These are phyloP conservation scores for Sphaerophoria taeniata DNA, from an alignment of 2,888 invertebrate species.

Conservation along the genomic window DNA sequence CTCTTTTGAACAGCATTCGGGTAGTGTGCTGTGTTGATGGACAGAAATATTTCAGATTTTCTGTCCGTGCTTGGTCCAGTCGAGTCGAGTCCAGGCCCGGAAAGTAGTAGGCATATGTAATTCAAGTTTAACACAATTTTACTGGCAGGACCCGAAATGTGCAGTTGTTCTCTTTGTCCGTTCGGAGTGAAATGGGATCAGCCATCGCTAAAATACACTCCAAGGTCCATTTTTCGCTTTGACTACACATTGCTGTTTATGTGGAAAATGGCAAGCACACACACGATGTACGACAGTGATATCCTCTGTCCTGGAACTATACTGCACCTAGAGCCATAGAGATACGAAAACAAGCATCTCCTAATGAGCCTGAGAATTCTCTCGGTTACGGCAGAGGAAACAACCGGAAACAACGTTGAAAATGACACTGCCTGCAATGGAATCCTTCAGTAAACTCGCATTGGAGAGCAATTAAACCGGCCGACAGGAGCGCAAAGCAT, in stretches of 20 bases:
- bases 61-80: not conserved
- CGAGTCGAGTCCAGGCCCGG: not conserved
- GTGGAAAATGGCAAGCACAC: not conserved
- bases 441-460: slow-evolving; percentile 43
- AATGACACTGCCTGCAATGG: slow-evolving; percentile 59
- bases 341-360: slow-evolving; percentile 58
- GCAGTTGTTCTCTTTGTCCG: not conserved
- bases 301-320: not conserved
- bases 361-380: slow-evolving; percentile 69
- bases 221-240: not conserved
- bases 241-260: not conserved
- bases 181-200: not conserved
- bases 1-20: not conserved
- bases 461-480: slow-evolving; percentile 58
- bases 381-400: slow-evolving; percentile 56
- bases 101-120: slow-evolving; percentile 54
- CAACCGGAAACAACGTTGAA: slow-evolving; percentile 67
- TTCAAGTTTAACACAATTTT: slow-evolving; percentile 57
- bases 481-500: slow-evolving; percentile 14
- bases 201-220: not conserved
- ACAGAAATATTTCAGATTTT: slow-evolving; percentile 35
- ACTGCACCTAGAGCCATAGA: not conserved
- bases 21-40: slow-evolving; percentile 24
- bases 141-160: slow-evolving; percentile 10
- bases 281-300: slow-evolving; percentile 12